These are phyloP conservation scores for Meda fulgida DNA, from an alignment of 2,797 vertebrate species.

Conservation along the genomic window DNA sequence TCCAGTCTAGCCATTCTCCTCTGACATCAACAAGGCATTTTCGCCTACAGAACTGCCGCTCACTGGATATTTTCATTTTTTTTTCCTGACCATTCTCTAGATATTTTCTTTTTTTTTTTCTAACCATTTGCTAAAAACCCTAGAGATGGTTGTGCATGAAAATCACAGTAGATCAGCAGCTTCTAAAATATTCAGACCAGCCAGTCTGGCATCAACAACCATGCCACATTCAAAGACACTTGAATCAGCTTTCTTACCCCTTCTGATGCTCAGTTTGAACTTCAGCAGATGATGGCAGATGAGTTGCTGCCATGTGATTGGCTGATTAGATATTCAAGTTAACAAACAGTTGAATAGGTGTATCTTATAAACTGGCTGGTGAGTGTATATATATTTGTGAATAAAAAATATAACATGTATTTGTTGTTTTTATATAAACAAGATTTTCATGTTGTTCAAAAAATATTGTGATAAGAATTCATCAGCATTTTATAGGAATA, in stretches of 20 bases:
- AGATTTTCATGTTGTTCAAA: too few species aligned
- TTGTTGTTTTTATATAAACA: too few species aligned
- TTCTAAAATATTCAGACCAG: background rate
- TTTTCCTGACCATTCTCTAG: background rate
- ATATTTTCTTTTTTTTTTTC: background rate
- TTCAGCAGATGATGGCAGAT: too few species aligned
- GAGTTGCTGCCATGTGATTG: background rate
- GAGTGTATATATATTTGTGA: background rate
- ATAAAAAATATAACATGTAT: too few species aligned
- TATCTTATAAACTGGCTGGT: background rate
- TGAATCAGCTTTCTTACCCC: background rate
- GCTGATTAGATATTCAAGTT: background rate
- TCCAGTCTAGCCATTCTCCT: slow-evolving; percentile 37
- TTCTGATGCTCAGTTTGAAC: background rate
- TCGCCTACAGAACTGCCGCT: slow-evolving; percentile 12
- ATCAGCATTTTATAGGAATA: too few species aligned
- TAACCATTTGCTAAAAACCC: background rate
- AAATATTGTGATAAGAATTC: too few species aligned
- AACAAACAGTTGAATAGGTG: background rate
- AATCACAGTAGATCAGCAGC: background rate
- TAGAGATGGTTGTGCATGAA: background rate
- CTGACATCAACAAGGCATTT: slow-evolving; percentile 50
- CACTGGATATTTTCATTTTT: background rate
- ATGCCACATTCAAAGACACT: background rate
- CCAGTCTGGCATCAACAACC: background rate